Evolutionary conservation across 2,797 vertebrate genomes (phyloP).

Genomic region (Anguilla obscura): DNA sequence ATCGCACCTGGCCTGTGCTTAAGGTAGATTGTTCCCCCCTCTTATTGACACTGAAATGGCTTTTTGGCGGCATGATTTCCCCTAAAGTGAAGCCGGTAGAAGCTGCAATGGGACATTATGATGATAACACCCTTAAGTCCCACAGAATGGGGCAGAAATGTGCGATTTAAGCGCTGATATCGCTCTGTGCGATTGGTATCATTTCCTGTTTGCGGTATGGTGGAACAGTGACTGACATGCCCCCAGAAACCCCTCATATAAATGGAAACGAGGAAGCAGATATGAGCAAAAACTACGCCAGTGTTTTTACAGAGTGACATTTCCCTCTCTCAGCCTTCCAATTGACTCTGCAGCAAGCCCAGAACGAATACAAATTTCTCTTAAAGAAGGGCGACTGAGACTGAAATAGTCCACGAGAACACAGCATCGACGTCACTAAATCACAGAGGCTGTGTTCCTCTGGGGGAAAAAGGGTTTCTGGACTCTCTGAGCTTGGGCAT

Average conservation of each 20-base stretch:
- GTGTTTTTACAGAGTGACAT: neutral
- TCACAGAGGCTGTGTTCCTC: neutral
- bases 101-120: neutral
- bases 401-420: neutral
- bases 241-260: neutral
- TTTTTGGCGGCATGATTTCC: neutral
- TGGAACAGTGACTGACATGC: neutral
- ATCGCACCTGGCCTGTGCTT: constrained; percentile 3
- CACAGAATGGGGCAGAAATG: neutral
- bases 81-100: neutral
- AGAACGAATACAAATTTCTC: neutral
- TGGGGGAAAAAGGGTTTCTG: neutral
- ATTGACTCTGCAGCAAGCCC: neutral
- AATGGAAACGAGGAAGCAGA: neutral
- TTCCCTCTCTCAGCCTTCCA: neutral
- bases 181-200: neutral
- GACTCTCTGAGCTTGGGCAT: neutral
- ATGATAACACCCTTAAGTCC: neutral
- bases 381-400: neutral
- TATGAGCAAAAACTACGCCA: neutral
- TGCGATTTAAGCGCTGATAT: neutral
- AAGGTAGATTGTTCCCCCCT: neutral
- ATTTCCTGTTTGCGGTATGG: constrained; percentile 19
- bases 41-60: neutral
- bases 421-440: neutral